phyloP scores from a whole-genome alignment of 1,140 invertebrate species.

The Panagrolaimus sp. region DNA sequence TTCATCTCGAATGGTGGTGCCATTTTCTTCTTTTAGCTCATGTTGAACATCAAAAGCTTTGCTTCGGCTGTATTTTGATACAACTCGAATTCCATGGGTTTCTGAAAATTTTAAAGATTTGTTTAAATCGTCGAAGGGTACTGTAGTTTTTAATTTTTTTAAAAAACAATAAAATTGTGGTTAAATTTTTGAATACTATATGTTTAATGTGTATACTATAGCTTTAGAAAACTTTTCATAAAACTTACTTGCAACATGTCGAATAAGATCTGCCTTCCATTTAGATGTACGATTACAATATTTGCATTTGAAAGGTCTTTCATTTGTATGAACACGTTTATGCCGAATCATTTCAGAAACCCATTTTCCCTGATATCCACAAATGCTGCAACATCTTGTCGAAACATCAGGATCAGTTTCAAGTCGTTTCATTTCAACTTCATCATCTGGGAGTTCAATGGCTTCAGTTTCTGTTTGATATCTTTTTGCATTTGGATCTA shows the following conservation, averaged over 20 bases:
- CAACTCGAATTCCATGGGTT: slow-evolving; percentile 57
- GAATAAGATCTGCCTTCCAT: slow-evolving; percentile 57
- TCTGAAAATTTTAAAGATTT: slow-evolving; percentile 35
- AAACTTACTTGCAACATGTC: slow-evolving; percentile 56
- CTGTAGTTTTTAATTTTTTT: too few relatives aligned
- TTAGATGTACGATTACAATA: slow-evolving; percentile 56
- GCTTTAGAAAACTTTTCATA: not conserved
- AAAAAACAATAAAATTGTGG: too few relatives aligned
- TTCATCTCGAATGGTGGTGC: not conserved
- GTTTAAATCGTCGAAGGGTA: not conserved
- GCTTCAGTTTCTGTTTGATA: slow-evolving; percentile 54
- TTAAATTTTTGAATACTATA: too few relatives aligned
- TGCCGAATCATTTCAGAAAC: slow-evolving; percentile 58
- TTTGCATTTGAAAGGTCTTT: slow-evolving; percentile 58
- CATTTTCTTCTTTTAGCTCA: slow-evolving; percentile 4
- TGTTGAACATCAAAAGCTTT: slow-evolving; percentile 48
- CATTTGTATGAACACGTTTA: slow-evolving; percentile 55
- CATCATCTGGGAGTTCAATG: slow-evolving; percentile 57
- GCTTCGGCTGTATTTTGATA: slow-evolving; percentile 54
- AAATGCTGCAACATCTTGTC: slow-evolving; percentile 55
- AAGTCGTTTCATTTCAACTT: slow-evolving; percentile 52
- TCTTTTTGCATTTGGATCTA: slow-evolving; percentile 48
- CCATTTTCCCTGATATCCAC: slow-evolving; percentile 58
- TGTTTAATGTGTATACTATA: too few relatives aligned
- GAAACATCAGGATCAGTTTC: slow-evolving; percentile 57